Evolutionary conservation across 2,888 invertebrate species (phyloP).

Genomic region (Drosophila conformis): DNA sequence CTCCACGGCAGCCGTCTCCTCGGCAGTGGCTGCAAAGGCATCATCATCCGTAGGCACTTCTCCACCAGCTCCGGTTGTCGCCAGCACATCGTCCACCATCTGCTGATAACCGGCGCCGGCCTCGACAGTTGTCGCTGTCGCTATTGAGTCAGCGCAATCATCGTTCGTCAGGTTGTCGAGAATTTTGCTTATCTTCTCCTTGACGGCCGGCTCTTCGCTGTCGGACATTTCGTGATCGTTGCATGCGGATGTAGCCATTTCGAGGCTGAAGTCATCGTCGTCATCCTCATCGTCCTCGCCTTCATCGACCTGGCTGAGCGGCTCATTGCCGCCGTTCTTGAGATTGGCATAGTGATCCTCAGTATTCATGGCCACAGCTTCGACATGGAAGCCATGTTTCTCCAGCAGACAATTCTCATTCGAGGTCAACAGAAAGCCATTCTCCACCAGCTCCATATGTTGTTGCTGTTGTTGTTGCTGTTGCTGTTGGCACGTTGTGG

Average conservation of each 20-base stretch:
- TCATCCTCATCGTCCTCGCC: slow-evolving; percentile 79
- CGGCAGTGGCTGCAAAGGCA: slow-evolving; percentile 58
- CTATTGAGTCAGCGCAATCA: slow-evolving; percentile 80
- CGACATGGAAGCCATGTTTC: slow-evolving; percentile 67
- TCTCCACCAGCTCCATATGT: slow-evolving; percentile 51
- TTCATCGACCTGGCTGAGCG: slow-evolving; percentile 22
- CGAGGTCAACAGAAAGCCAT: slow-evolving; percentile 38
- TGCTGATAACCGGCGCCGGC: slow-evolving; percentile 64
- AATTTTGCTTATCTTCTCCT: slow-evolving; percentile 83
- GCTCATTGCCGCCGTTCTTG: slow-evolving; percentile 22
- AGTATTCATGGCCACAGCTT: slow-evolving; percentile 62
- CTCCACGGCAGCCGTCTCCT: slow-evolving; percentile 76
- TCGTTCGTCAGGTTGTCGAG: slow-evolving; percentile 83
- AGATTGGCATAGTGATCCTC: slow-evolving; percentile 50
- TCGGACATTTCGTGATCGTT: slow-evolving; percentile 82
- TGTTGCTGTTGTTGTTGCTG: slow-evolving; percentile 43
- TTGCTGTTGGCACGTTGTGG: slow-evolving; percentile 55
- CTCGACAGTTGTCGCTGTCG: slow-evolving; percentile 75
- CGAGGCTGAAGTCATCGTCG: slow-evolving; percentile 82
- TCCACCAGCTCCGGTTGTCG: slow-evolving; percentile 58
- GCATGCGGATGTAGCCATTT: slow-evolving; percentile 81
- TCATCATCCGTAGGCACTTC: slow-evolving; percentile 50
- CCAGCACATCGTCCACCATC: slow-evolving; percentile 74
- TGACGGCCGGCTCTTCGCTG: slow-evolving; percentile 82
- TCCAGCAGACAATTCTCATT: slow-evolving; percentile 51